A percentile compares a stretch with the other conserved stretches of the same genome.
phyloP scores from a whole-genome alignment of 2,797 vertebrate species.

The Myiothlypis coronata region DNA sequence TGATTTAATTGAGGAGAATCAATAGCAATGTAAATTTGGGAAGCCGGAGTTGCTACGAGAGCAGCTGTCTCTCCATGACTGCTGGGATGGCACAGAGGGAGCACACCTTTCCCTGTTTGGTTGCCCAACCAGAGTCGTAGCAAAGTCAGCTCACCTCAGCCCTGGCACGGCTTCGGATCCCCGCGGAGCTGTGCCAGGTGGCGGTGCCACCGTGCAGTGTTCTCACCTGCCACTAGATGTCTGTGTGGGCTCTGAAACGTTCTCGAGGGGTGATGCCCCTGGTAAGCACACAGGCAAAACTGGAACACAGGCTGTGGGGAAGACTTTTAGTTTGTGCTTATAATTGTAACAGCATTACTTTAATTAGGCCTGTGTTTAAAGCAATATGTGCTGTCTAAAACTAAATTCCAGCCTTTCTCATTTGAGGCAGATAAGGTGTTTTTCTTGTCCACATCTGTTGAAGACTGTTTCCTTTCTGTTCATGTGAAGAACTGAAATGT shows the following conservation, averaged over 20 bases:
- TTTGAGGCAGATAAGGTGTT: neutral
- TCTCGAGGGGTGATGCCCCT: constrained; percentile 18
- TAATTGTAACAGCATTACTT: neutral
- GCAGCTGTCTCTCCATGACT: neutral
- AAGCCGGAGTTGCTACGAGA: neutral
- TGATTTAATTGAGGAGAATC: neutral
- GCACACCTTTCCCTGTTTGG: neutral
- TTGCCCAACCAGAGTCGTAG: neutral
- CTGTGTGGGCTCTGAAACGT: constrained; percentile 52
- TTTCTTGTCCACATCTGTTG: neutral
- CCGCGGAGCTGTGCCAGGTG: neutral
- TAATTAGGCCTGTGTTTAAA: neutral
- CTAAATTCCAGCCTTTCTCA: neutral
- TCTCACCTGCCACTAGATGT: constrained; percentile 60
- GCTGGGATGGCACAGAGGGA: neutral
- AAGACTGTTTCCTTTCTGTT: neutral
- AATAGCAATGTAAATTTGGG: neutral
- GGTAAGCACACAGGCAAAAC: neutral
- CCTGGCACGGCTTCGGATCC: neutral
- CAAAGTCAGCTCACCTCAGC: neutral
- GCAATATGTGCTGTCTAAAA: neutral
- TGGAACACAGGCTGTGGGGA: neutral
- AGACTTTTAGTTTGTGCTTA: neutral
- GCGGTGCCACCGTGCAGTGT: constrained; percentile 4
- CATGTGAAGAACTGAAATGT: neutral